Conservation (phyloP, 1,140 invertebrate genomes). For the Hyles vespertilio region DNA sequence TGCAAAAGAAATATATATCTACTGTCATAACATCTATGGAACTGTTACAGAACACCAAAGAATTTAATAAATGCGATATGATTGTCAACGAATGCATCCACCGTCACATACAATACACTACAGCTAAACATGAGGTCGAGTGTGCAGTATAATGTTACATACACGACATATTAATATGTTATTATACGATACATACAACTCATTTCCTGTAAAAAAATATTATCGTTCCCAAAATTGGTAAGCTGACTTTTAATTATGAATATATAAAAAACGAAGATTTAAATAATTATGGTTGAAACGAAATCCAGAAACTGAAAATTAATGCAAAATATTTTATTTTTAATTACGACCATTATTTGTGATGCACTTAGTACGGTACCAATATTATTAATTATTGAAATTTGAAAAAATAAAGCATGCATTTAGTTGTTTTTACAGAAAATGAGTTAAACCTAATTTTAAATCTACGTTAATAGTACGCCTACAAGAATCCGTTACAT, state of each 20-base stretch:
- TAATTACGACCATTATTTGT: too few species aligned
- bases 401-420: too few species aligned
- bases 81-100: constrained; percentile 17
- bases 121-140: neutral
- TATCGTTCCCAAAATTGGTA: neutral
- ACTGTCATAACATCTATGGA: too few species aligned
- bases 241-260: neutral
- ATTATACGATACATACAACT: constrained; percentile 6
- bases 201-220: constrained; percentile 11
- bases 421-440: constrained; percentile 11
- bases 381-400: too few species aligned
- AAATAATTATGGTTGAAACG: too few species aligned
- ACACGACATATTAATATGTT: constrained; percentile 1
- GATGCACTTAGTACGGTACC: too few species aligned
- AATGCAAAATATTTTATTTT: too few species aligned
- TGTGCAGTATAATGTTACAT: neutral
- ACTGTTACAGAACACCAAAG: too few species aligned
- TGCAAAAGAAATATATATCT: too few species aligned
- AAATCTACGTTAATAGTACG: constrained; percentile 2
- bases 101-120: constrained; percentile 19
- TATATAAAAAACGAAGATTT: too few species aligned
- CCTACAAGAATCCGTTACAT: neutral
- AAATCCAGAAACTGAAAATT: too few species aligned
- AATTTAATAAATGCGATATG: too few species aligned
- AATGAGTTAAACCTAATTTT: constrained; percentile 18